Evolutionary conservation across 1,140 invertebrate genomes (phyloP).

Genomic region (Frieseomelitta varia): DNA sequence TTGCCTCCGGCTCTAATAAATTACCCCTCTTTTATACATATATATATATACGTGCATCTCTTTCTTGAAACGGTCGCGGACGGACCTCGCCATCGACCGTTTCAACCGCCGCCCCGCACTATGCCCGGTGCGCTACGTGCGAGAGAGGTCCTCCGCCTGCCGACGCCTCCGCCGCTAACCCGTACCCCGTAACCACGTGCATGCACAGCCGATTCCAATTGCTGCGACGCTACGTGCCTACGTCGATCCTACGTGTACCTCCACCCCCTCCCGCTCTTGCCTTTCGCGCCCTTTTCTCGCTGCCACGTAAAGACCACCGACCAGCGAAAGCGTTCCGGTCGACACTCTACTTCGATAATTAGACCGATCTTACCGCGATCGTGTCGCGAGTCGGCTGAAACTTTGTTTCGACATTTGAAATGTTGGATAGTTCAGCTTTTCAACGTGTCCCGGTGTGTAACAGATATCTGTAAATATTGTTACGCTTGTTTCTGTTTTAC

Average conservation of each 20-base stretch:
- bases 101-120: slow-evolving; percentile 64
- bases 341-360: too few relatives aligned
- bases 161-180: slow-evolving; percentile 6
- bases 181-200: slow-evolving; percentile 8
- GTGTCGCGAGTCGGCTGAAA: too few relatives aligned
- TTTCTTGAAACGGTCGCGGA: slow-evolving; percentile 24
- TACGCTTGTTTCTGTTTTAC: too few relatives aligned
- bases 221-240: slow-evolving; percentile 54
- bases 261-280: slow-evolving; percentile 18
- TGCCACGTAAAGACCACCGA: too few relatives aligned
- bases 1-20: slow-evolving; percentile 75
- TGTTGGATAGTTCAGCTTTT: too few relatives aligned
- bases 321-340: too few relatives aligned
- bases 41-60: slow-evolving; percentile 45
- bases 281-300: not conserved
- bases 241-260: slow-evolving; percentile 9
- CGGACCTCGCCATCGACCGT: slow-evolving; percentile 51
- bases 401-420: too few relatives aligned
- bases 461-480: too few relatives aligned
- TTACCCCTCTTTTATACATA: slow-evolving; percentile 67
- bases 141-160: slow-evolving; percentile 23
- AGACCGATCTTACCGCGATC: too few relatives aligned
- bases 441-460: too few relatives aligned
- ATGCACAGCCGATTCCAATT: slow-evolving; percentile 61
- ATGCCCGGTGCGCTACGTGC: slow-evolving; percentile 44